Base-by-base conservation (phyloP, 2,797 vertebrate species). In the Brotula barbata region DNA sequence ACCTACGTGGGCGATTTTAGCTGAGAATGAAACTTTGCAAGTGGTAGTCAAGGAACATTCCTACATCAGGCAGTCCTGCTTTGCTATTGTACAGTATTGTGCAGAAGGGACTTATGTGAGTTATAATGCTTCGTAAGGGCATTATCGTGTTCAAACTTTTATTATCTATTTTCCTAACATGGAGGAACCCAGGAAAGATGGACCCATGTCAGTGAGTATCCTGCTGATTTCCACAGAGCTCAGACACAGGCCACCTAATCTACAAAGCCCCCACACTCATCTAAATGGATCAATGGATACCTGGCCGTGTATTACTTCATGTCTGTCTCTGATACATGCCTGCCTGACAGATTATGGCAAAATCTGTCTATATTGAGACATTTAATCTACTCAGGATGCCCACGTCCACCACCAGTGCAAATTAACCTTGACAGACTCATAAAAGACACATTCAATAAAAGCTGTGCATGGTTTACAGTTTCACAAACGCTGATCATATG, bases 271-370 rank as follows among this genome's bases (percentile, higher is more conserved):
- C 64, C 46, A 44, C 71, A 81, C 68, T 84, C 79, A 87, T 78
- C 75, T 63, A 7, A 62, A 65, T 19, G 82, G 85, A 84, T 89
- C 84, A 88, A 68, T 82, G 83, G 83, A 76, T 85, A 82, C 84
- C 63, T 21, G 21, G 61, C 71, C 82, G 88, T 88, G 87, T 86
- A 87, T 87, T 86, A 86, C 71, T 73, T 45, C 81, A 71, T 42
- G 43, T 73, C 49, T 76, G 63, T 59, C 49, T 44, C 68, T 62
- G 63, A 61, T 77, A 50, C 3, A 28, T 28, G 4, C 57, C 48
- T 11, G 45, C 43, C 69, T 78, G 68, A 67, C 74, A 68, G 50
- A 64, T 57, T 41, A 58, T 66, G 66, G 50, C 58, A 23, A 31
- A 47, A 48, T 46, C 23, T 42, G 58, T 55, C 63, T 53, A 60